Evolutionary conservation across 2,888 invertebrate species (phyloP).

Genomic region (Blomia tropicalis): DNA sequence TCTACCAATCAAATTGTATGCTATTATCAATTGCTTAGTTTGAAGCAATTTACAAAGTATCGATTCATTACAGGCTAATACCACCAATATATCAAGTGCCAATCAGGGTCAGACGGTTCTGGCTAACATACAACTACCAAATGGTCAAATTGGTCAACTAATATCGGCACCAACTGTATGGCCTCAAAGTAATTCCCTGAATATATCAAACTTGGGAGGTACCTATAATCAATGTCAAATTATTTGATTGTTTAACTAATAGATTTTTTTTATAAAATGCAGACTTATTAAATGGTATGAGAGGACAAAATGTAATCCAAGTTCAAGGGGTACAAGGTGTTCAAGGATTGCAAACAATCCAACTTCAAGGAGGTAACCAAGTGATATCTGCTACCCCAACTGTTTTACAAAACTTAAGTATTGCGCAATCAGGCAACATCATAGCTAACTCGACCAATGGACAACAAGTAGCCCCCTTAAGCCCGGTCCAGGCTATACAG

Average conservation of each 20-base stretch:
- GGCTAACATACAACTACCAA: slow-evolving; percentile 30
- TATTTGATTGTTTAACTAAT: background rate
- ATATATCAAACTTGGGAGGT: slow-evolving; percentile 28
- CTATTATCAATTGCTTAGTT: background rate
- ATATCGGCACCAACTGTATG: slow-evolving; percentile 29
- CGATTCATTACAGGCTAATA: slow-evolving; percentile 15
- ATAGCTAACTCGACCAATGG: slow-evolving; percentile 43
- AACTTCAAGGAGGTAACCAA: slow-evolving; percentile 30
- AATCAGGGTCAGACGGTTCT: slow-evolving; percentile 24
- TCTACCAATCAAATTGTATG: slow-evolving; percentile 23
- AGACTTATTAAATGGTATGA: slow-evolving; percentile 26
- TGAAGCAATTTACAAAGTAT: no score
- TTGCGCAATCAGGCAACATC: slow-evolving; percentile 48
- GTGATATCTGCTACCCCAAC: slow-evolving; percentile 28
- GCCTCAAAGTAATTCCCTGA: slow-evolving; percentile 28
- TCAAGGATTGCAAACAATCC: slow-evolving; percentile 29
- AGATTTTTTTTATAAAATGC: background rate
- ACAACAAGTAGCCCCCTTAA: slow-evolving; percentile 33
- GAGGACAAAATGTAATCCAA: slow-evolving; percentile 31
- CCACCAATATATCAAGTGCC: background rate
- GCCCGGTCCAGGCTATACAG: slow-evolving; percentile 30
- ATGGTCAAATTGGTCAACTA: slow-evolving; percentile 31
- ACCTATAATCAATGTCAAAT: background rate
- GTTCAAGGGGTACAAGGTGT: slow-evolving; percentile 26
- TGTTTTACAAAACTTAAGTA: slow-evolving; percentile 27